Evolutionary conservation across 1,140 invertebrate species (phyloP).

Genomic region (Leptonema lineaticorne): DNA sequence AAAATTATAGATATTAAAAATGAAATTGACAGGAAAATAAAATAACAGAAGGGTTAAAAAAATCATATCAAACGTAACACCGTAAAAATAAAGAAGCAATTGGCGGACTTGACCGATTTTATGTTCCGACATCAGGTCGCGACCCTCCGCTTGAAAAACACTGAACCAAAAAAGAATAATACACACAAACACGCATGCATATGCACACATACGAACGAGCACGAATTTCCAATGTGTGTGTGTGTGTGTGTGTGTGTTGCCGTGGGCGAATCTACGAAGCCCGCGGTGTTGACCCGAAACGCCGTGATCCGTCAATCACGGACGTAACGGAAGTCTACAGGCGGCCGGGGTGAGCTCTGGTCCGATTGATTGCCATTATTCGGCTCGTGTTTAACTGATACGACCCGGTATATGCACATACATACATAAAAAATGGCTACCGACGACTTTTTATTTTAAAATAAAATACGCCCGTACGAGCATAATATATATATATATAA

Average conservation of each 20-base stretch:
- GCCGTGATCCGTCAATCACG: conserved; percentile 30
- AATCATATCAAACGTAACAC: not conserved
- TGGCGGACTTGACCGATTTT: not conserved
- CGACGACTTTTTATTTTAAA: too few relatives aligned
- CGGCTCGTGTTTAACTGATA: conserved; percentile 11
- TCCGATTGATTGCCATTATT: conserved; percentile 23
- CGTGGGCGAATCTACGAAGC: conserved; percentile 3
- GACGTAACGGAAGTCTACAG: conserved; percentile 17
- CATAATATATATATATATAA: too few relatives aligned
- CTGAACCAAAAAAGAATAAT: too few relatives aligned
- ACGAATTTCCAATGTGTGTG: too few relatives aligned
- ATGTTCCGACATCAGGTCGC: not conserved
- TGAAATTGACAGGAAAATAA: too few relatives aligned
- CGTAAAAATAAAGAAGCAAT: not conserved
- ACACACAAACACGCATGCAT: too few relatives aligned
- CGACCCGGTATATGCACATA: not conserved
- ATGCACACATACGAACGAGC: too few relatives aligned
- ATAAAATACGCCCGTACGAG: not conserved
- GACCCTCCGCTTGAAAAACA: too few relatives aligned
- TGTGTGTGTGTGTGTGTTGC: not conserved
- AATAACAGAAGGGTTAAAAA: too few relatives aligned
- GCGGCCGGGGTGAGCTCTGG: conserved; percentile 2
- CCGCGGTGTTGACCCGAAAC: conserved; percentile 19
- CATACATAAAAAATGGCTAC: conserved; percentile 21
- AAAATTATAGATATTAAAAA: too few relatives aligned